Conservation (phyloP, 2,113 vertebrate genomes). For the Prietella phreatophila region DNA sequence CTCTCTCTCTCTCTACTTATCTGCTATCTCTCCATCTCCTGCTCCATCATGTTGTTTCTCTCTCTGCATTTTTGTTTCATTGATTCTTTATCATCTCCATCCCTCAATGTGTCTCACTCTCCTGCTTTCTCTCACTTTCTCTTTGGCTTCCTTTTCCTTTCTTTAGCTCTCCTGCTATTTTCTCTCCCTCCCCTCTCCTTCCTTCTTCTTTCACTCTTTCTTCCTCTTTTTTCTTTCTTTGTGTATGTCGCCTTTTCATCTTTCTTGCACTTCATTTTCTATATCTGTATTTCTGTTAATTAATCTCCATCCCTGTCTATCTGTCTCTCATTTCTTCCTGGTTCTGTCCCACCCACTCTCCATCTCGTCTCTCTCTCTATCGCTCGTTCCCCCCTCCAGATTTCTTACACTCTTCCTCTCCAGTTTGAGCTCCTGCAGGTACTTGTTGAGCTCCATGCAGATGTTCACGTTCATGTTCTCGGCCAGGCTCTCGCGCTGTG, state of each 20-base stretch:
- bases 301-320: not conserved
- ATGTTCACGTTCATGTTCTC: constrained; percentile 70
- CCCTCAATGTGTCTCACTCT: no score
- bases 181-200: no score
- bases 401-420: constrained; percentile 72
- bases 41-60: no score
- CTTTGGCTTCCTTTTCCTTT: no score
- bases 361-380: not conserved
- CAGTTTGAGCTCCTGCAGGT: constrained; percentile 67
- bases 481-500: constrained; percentile 67
- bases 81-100: not conserved
- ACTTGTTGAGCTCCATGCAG: constrained; percentile 68
- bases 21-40: not conserved
- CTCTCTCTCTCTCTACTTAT: constrained; percentile 7
- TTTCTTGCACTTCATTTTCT: no score
- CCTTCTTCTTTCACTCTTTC: no score
- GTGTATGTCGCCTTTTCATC: no score
- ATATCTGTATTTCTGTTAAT: not conserved
- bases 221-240: no score
- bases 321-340: not conserved
- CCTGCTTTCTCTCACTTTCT: not conserved
- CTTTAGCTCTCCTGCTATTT: no score
- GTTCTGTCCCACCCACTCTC: not conserved
- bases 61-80: not conserved
- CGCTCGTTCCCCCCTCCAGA: no score